Evolutionary conservation across 2,797 vertebrate species (phyloP), one percentile per base, ranked within the genome.

Genomic region (Eulemur coronatus): DNA sequence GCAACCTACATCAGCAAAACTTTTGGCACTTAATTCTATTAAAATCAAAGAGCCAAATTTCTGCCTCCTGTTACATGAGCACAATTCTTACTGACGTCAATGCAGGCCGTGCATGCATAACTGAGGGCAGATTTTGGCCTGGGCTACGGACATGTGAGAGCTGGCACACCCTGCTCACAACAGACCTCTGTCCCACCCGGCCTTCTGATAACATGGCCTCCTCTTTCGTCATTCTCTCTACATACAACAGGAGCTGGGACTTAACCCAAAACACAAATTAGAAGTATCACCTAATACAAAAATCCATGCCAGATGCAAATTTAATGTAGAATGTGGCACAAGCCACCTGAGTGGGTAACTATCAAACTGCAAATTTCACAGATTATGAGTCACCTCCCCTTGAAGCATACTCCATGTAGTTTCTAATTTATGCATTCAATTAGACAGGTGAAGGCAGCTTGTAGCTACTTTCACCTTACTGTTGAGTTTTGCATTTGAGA

Each of bases 61-160:
- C 91, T 97, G 93, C 96, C 94, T 98, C 63, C 93, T 94, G 96
- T 97, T 97, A 96, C 95, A 96, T 93, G 97, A 97, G 93, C 97
- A 95, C 78, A 85, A 87, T 92, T 92, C 86, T 85, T 87, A 88
- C 97, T 97, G 97, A 98, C 92, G 93, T 97, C 97, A 98, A 84
- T 95, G 91, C 94, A 61, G 94, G 89, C 69, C 94, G 96, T 85
- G 90, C 94, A 89, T 92, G 95, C 96, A 94, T 97, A 96, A 92
- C 96, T 95, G 97, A 97, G 95, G 98, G 95, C 94, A 96, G 95
- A 91, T 88, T 90, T 94, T 97, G 98, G 97, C 96, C 81, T 92
- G 91, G 67, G 57, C 57, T 87, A 2, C 13, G 38, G 89, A 95
- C 84, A 95, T 46, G 94, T 61, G 95, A 97, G 95, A 96, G 75